Evolutionary conservation across 2,888 invertebrate species (phyloP).

Genomic region (Fabriciana adippe): DNA sequence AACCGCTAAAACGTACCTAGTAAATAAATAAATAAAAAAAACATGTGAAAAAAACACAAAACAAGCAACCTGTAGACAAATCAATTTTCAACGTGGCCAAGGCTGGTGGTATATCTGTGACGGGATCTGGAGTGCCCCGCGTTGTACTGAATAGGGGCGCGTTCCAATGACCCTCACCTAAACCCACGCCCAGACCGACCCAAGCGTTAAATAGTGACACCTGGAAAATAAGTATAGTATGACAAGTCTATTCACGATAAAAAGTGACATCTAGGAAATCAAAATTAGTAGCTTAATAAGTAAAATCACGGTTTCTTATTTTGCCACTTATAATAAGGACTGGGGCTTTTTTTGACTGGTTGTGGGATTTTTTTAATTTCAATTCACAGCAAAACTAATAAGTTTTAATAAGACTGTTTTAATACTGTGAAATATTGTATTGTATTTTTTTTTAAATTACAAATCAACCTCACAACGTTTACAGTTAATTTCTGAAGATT

Average conservation of each 20-base stretch:
- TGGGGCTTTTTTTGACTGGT: no score
- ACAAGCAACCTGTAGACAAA: slow-evolving; percentile 43
- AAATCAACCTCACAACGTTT: not conserved
- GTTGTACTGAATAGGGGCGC: slow-evolving; percentile 54
- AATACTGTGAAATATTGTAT: no score
- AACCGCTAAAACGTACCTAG: no score
- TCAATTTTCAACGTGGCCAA: slow-evolving; percentile 53
- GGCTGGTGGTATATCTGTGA: slow-evolving; percentile 68
- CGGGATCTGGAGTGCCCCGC: slow-evolving; percentile 59
- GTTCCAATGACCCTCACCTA: slow-evolving; percentile 46
- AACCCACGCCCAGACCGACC: slow-evolving; percentile 54
- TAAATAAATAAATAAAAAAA: not conserved
- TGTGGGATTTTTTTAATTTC: no score
- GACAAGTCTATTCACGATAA: not conserved
- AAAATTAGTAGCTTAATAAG: no score
- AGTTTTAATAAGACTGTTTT: no score
- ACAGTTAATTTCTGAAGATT: slow-evolving; percentile 3
- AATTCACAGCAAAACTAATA: no score
- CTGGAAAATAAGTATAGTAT: slow-evolving; percentile 42
- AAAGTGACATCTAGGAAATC: no score
- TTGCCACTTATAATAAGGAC: no score
- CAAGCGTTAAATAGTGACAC: slow-evolving; percentile 61
- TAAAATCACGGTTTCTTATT: no score
- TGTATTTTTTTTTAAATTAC: no score
- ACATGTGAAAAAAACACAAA: not conserved